phyloP scores from a whole-genome alignment of 2,888 invertebrate genomes.

The Embidobia sp. region DNA sequence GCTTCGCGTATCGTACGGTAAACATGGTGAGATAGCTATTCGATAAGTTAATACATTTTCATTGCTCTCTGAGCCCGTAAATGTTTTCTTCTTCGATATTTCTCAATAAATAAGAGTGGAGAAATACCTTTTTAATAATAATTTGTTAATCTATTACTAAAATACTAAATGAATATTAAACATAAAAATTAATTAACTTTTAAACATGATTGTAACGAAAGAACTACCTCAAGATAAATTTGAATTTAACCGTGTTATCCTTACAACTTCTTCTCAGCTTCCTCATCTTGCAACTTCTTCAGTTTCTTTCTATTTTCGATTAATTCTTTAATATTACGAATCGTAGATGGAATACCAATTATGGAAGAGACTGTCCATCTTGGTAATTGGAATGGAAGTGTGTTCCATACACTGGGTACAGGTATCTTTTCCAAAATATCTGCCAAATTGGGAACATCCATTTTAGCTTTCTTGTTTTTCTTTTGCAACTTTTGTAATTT shows the following conservation, averaged over 20 bases:
- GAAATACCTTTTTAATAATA: no score
- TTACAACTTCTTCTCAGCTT: constrained; percentile 83
- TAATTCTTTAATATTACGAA: constrained; percentile 80
- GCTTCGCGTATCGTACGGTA: no score
- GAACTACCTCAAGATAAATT: no score
- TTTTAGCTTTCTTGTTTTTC: constrained; percentile 84
- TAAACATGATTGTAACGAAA: no score
- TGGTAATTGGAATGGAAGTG: constrained; percentile 92
- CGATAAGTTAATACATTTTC: no score
- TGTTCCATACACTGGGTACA: constrained; percentile 88
- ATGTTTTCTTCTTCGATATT: no score
- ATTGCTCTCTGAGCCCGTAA: no score
- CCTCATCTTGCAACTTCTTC: constrained; percentile 85
- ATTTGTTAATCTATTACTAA: constrained; percentile 5
- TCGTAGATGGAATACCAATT: constrained; percentile 83
- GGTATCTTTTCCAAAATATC: constrained; percentile 87
- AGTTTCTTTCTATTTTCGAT: constrained; percentile 84
- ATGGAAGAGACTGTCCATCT: constrained; percentile 85
- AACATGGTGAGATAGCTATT: no score
- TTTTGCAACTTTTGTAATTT: constrained; percentile 87
- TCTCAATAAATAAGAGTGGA: no score
- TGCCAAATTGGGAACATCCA: constrained; percentile 84
- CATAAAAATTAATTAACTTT: no score
- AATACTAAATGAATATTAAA: no score
- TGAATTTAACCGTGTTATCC: no score